Evolutionary conservation across 2,888 invertebrate genomes (phyloP).

Genomic region (Apotomis betuletana): DNA sequence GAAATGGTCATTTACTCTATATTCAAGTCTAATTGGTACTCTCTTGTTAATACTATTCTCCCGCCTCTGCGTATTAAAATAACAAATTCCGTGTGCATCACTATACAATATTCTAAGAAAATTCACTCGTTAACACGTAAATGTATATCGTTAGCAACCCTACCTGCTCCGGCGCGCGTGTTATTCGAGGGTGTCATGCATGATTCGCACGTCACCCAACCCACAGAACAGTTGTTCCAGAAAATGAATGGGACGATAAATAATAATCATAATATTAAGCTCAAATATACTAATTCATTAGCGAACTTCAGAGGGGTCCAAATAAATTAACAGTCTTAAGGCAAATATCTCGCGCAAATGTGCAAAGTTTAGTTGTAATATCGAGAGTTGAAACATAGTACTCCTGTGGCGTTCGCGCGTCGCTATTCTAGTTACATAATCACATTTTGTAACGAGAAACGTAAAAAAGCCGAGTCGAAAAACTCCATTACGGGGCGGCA

Average conservation of each 20-base stretch:
- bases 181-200: constrained; percentile 50
- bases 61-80: constrained; percentile 26
- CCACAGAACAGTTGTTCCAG: constrained; percentile 45
- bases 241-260: constrained; percentile 49
- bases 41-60: too few relatives aligned
- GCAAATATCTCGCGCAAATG: constrained; percentile 41
- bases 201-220: constrained; percentile 49
- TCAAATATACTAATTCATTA: constrained; percentile 48
- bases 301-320: constrained; percentile 44
- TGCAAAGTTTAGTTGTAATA: constrained; percentile 52
- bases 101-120: constrained; percentile 41
- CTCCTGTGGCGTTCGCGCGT: constrained; percentile 62
- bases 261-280: constrained; percentile 48
- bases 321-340: constrained; percentile 43
- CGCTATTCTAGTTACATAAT: constrained; percentile 71
- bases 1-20: too few relatives aligned
- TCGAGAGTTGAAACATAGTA: constrained; percentile 60
- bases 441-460: constrained; percentile 62
- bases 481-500: constrained; percentile 74
- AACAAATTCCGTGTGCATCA: neutral
- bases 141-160: constrained; percentile 48
- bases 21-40: too few relatives aligned
- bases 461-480: constrained; percentile 72
- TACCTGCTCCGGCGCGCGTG: constrained; percentile 48
- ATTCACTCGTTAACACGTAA: constrained; percentile 41